phyloP scores from a whole-genome alignment of 2,113 vertebrate genomes.

The Opisthocomus hoazin region DNA sequence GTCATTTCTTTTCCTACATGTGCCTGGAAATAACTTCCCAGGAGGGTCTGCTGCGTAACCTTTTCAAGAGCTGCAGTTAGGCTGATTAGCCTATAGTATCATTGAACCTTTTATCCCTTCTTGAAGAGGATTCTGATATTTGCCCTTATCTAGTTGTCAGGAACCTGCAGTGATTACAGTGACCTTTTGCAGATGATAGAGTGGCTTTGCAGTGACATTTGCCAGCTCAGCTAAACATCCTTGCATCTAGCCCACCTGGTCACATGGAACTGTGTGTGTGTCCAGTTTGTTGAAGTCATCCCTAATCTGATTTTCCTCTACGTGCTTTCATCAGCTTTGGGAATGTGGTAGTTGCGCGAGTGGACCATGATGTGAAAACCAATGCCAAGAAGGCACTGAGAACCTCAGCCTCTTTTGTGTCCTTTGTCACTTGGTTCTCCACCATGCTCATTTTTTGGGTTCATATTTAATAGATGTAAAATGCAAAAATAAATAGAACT shows the following conservation, averaged over 20 bases:
- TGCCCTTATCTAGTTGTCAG: background rate
- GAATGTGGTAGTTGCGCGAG: background rate
- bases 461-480: background rate
- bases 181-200: background rate
- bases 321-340: background rate
- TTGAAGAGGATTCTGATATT: background rate
- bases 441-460: background rate
- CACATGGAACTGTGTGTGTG: background rate
- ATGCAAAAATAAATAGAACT: background rate
- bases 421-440: background rate
- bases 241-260: background rate
- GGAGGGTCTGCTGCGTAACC: background rate
- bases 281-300: background rate
- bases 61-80: background rate
- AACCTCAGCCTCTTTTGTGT: background rate
- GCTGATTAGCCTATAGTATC: background rate
- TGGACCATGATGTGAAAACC: background rate
- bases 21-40: background rate
- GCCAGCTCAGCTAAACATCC: fast-evolving
- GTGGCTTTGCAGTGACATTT: background rate
- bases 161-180: background rate
- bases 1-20: background rate
- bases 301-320: background rate
- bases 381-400: background rate
- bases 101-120: background rate